Evolutionary conservation across 2,888 invertebrate species (phyloP).

Genomic region (Drosophila buzzatii): DNA sequence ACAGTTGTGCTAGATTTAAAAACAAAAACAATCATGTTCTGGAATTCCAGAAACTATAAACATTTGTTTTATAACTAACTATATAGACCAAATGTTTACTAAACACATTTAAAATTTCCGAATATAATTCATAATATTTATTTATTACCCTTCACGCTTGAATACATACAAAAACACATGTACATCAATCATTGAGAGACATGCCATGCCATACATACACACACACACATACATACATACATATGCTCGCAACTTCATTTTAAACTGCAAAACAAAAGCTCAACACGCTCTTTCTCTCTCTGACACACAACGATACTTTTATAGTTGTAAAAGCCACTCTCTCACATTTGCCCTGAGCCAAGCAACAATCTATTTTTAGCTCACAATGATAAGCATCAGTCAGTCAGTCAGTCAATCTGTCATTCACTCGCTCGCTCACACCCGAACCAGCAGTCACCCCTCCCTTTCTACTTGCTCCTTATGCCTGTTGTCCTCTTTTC

Average conservation of each 20-base stretch:
- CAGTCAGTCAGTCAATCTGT: conserved; percentile 25
- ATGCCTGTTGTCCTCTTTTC: conserved; percentile 45
- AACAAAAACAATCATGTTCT: neutral
- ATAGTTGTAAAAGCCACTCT: conserved; percentile 10
- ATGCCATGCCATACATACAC: neutral
- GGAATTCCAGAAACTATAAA: neutral
- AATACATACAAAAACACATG: neutral
- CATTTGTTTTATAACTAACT: neutral
- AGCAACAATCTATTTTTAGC: conserved; percentile 47
- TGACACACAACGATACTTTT: neutral
- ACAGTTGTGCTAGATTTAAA: neutral
- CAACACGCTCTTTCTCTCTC: neutral
- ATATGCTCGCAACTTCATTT: neutral
- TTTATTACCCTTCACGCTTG: neutral
- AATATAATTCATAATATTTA: neutral
- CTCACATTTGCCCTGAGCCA: conserved; percentile 38
- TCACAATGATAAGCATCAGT: conserved; percentile 43
- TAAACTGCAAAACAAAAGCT: neutral
- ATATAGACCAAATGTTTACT: conserved; percentile 1
- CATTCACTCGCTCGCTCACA: neutral
- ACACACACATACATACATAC: neutral
- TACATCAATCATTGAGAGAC: neutral
- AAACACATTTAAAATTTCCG: too few species aligned
- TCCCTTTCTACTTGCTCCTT: conserved; percentile 42
- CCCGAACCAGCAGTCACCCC: neutral